Percentiles rank a stretch among this genome's conserved stretches.
Evolutionary conservation across 2,113 vertebrate species (phyloP).

Genomic region (Pipa parva): DNA sequence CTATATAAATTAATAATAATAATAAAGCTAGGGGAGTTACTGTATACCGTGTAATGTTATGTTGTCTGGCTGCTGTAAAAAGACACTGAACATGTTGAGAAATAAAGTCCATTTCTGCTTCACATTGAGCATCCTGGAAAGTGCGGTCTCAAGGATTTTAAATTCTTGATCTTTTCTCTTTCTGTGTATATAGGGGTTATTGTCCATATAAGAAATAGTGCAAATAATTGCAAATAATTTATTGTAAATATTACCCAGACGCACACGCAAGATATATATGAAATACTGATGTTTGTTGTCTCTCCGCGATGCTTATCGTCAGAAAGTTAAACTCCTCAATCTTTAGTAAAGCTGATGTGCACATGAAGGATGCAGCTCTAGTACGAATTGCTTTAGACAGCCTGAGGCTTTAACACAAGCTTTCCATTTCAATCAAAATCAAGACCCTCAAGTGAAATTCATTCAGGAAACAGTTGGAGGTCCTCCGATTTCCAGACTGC

Average conservation of each 20-base stretch:
- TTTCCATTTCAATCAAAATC: constrained; percentile 63
- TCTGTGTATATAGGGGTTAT: too few relatives aligned
- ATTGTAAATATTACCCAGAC: background rate
- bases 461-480: constrained; percentile 59
- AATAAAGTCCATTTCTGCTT: too few relatives aligned
- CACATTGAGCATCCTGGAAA: too few relatives aligned
- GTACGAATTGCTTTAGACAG: constrained; percentile 57
- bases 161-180: background rate
- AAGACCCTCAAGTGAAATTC: constrained; percentile 58
- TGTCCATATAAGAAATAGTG: too few relatives aligned
- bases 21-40: too few relatives aligned
- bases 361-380: constrained; percentile 54
- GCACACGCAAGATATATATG: background rate
- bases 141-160: too few relatives aligned
- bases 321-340: constrained; percentile 24
- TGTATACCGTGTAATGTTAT: too few relatives aligned
- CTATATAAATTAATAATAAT: too few relatives aligned
- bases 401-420: constrained; percentile 55
- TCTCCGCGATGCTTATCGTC: background rate
- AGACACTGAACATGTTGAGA: too few relatives aligned
- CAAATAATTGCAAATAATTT: too few relatives aligned
- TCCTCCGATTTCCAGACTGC: constrained; percentile 52
- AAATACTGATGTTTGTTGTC: background rate
- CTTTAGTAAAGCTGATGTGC: constrained; percentile 47
- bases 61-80: too few relatives aligned